Conservation (phyloP, 1,140 invertebrate genomes). For the Lepidotrigona ventralis region DNA sequence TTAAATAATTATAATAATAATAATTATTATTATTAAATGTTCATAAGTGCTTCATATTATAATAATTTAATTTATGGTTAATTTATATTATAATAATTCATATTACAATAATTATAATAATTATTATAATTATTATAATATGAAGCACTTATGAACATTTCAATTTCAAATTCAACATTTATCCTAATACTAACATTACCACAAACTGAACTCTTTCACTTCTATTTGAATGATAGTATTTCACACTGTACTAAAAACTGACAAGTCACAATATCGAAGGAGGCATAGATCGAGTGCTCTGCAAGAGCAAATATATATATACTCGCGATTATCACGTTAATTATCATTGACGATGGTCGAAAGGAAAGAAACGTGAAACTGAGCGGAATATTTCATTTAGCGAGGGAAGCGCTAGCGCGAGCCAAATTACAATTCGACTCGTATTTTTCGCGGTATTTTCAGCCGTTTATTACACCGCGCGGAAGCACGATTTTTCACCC, state of each 20-base stretch:
- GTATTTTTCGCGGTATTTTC: slow-evolving; percentile 19
- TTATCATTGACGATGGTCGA: neutral
- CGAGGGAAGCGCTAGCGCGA: neutral
- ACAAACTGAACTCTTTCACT: neutral
- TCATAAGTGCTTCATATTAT: too few relatives aligned
- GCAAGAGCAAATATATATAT: too few relatives aligned
- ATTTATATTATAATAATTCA: too few relatives aligned
- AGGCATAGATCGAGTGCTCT: neutral
- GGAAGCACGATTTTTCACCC: slow-evolving; percentile 26
- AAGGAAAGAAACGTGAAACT: neutral
- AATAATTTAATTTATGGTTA: too few relatives aligned
- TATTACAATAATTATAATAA: too few relatives aligned
- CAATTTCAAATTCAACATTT: neutral
- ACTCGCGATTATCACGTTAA: neutral
- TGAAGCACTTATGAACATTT: too few relatives aligned
- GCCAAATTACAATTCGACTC: slow-evolving; percentile 13
- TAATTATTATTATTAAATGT: too few relatives aligned
- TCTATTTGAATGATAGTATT: neutral
- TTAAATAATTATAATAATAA: too few relatives aligned
- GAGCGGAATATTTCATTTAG: neutral
- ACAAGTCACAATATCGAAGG: neutral
- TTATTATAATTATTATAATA: too few relatives aligned
- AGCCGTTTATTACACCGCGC: slow-evolving; percentile 14
- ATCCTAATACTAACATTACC: neutral
- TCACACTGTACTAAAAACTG: neutral